Evolutionary conservation across 35 echinoderm and acorn worm genomes (phyloP).

Genomic region (Apostichopus japonicus): DNA sequence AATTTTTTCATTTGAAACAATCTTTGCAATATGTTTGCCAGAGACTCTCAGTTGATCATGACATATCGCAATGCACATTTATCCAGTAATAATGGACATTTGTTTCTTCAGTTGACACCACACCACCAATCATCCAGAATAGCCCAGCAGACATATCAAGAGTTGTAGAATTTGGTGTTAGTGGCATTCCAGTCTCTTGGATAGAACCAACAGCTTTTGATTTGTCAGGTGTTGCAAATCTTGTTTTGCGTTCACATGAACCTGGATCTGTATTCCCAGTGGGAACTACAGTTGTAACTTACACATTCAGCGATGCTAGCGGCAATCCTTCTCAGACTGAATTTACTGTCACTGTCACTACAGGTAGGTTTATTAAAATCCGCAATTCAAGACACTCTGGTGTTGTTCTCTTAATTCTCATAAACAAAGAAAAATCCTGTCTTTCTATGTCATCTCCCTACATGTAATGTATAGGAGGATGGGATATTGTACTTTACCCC

Average conservation of each 20-base stretch:
- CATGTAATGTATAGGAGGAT: too few relatives aligned
- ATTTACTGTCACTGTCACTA: constrained; percentile 12
- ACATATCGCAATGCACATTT: background rate
- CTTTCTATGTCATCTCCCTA: too few relatives aligned
- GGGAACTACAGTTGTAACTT: constrained; percentile 32
- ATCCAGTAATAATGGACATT: background rate
- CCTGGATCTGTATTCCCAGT: constrained; percentile 11
- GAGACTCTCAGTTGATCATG: background rate
- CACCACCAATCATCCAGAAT: background rate
- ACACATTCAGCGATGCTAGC: constrained; percentile 42
- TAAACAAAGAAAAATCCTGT: too few relatives aligned
- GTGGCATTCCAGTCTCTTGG: background rate
- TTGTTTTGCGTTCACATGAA: background rate
- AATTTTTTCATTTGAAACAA: too few relatives aligned
- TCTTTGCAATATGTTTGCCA: too few relatives aligned
- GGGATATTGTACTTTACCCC: too few relatives aligned
- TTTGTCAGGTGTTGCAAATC: constrained; percentile 17
- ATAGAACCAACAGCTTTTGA: constrained; percentile 28
- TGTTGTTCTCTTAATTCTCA: too few relatives aligned
- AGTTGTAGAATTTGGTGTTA: background rate
- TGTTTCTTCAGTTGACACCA: background rate
- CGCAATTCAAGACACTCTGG: too few relatives aligned
- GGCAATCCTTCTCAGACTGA: constrained; percentile 18
- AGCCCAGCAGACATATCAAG: background rate
- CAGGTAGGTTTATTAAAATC: background rate